A percentile compares a stretch with the other conserved stretches of the same genome.
phyloP scores from a whole-genome alignment of 2,797 vertebrate species.

The Saxicola maurus region DNA sequence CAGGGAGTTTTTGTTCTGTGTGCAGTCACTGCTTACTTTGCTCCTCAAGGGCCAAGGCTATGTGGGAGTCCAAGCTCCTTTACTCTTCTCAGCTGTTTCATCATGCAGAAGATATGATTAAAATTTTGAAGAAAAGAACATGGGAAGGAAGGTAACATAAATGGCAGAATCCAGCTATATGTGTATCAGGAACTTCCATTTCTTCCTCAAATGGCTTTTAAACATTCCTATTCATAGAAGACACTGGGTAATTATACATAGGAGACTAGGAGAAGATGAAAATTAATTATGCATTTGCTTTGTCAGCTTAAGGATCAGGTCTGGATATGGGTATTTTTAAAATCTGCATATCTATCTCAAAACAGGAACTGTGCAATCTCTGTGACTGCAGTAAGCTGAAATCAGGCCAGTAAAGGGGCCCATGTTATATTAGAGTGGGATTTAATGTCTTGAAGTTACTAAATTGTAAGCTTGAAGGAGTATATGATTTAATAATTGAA shows the following conservation, averaged over 20 bases:
- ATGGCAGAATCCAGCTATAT: not conserved
- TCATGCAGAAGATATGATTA: not conserved
- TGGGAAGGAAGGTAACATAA: not conserved
- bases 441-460: not conserved
- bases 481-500: not conserved
- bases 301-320: not conserved
- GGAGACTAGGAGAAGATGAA: not conserved
- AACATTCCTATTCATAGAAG: not conserved
- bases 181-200: not conserved
- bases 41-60: not conserved
- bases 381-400: not conserved
- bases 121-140: not conserved
- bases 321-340: not conserved
- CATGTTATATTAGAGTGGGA: not conserved
- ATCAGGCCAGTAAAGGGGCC: not conserved
- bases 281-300: not conserved
- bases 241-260: not conserved
- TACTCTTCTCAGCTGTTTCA: not conserved
- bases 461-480: not conserved
- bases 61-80: not conserved
- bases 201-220: not conserved
- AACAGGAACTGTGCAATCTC: not conserved
- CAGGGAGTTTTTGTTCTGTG: not conserved
- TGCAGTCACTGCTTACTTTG: not conserved
- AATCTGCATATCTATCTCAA: not conserved